Conservation (phyloP, 2,797 vertebrate species). For the Kryptolebias ocellatus region DNA sequence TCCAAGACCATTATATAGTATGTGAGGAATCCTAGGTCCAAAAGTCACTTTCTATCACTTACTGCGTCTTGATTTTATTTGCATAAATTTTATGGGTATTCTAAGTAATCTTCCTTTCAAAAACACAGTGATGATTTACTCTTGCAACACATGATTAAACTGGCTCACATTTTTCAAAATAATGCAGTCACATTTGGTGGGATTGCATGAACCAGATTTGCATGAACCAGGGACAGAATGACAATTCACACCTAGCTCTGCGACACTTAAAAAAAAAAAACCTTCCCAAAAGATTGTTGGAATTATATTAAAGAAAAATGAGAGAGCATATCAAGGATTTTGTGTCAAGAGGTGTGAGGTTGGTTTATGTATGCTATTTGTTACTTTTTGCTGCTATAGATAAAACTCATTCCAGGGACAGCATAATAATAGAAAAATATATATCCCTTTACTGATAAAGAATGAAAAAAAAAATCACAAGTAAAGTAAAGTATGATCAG, state of each 20-base stretch:
- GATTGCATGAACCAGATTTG: conserved; percentile 60
- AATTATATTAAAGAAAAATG: conserved; percentile 43
- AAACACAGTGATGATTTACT: conserved; percentile 31
- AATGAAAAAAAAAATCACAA: background rate
- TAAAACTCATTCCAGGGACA: background rate
- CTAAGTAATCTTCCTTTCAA: conserved; percentile 35
- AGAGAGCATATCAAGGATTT: conserved; percentile 41
- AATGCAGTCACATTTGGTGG: conserved; percentile 59
- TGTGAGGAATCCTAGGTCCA: background rate
- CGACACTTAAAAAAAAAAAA: conserved; percentile 51
- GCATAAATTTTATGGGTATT: conserved; percentile 46
- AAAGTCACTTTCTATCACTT: conserved; percentile 5
- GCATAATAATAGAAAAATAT: background rate
- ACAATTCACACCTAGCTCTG: conserved; percentile 59
- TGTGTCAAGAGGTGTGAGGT: conserved; percentile 44
- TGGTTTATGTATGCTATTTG: conserved; percentile 35
- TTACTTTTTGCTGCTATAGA: background rate
- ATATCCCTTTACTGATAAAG: background rate
- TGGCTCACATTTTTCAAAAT: conserved; percentile 59
- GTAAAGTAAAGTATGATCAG: background rate
- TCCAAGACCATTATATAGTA: conserved; percentile 3
- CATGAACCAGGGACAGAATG: conserved; percentile 62
- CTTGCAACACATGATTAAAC: conserved; percentile 50
- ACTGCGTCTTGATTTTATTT: conserved; percentile 43
- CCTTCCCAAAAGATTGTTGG: conserved; percentile 46